These are phyloP conservation scores for Micromys minutus DNA, from an alignment of 2,113 vertebrate genomes.

Conservation along the genomic window DNA sequence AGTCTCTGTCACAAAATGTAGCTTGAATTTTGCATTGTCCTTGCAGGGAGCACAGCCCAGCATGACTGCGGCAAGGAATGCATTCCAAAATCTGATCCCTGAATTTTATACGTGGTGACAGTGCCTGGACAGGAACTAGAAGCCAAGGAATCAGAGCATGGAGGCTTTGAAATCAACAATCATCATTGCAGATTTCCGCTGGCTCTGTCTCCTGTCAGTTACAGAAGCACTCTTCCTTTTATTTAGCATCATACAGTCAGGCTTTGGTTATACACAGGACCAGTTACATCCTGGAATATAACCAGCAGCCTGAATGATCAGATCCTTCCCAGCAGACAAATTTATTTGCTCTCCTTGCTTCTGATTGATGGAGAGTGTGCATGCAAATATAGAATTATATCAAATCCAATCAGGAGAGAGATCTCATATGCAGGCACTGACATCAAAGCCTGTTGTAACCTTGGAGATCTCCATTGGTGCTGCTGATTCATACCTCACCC, in stretches of 20 bases:
- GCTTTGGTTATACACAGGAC: neutral
- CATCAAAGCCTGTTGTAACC: neutral
- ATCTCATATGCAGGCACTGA: neutral
- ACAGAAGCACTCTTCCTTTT: neutral
- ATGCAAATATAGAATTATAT: too few species aligned
- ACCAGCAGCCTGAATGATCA: too few species aligned
- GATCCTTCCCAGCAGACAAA: too few species aligned
- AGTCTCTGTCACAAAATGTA: too few species aligned
- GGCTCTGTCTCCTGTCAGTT: neutral
- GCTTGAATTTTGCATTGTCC: too few species aligned
- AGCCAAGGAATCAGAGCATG: too few species aligned
- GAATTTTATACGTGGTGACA: neutral
- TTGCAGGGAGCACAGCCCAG: neutral
- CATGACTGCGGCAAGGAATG: neutral
- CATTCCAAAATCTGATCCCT: neutral
- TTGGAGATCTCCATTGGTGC: neutral
- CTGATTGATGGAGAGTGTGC: too few species aligned
- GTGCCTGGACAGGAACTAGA: neutral
- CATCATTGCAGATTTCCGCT: neutral
- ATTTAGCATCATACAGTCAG: neutral
- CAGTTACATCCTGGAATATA: too few species aligned
- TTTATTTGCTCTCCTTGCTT: too few species aligned
- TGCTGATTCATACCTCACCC: neutral
- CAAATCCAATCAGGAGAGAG: neutral
- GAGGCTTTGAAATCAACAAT: too few species aligned